These are phyloP conservation scores for Antigone vipio DNA, from an alignment of 2,113 vertebrate genomes.

Conservation along the genomic window DNA sequence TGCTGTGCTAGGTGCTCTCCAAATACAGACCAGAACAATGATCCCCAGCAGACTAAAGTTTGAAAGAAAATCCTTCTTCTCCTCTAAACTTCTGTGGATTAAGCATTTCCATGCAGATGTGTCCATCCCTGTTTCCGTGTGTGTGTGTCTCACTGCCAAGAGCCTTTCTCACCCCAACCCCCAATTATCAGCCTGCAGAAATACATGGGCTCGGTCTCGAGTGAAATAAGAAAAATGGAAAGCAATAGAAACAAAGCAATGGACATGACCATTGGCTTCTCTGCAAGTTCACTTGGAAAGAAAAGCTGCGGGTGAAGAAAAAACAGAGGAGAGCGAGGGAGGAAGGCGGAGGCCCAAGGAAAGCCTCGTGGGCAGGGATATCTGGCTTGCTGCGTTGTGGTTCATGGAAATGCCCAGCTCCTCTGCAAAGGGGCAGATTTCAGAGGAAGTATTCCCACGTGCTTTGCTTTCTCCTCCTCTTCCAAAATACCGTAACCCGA, in stretches of 20 bases:
- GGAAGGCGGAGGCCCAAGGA: background rate
- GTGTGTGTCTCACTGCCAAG: background rate
- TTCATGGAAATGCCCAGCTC: background rate
- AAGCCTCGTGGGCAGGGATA: background rate
- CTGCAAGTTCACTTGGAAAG: background rate
- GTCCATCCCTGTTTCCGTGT: background rate
- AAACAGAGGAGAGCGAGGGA: background rate
- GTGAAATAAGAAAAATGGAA: background rate
- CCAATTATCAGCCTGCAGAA: background rate
- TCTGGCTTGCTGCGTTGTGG: background rate
- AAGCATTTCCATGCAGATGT: background rate
- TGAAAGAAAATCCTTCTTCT: background rate
- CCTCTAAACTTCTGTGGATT: background rate
- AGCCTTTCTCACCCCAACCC: background rate
- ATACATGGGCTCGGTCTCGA: rapidly evolving
- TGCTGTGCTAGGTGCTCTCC: background rate
- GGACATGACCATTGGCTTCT: rapidly evolving
- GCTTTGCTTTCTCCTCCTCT: background rate
- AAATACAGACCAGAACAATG: background rate
- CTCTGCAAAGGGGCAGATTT: background rate
- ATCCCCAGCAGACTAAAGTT: background rate
- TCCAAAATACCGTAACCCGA: background rate
- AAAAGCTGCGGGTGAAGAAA: background rate
- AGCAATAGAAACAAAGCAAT: background rate
- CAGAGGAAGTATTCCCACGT: background rate